Percentiles rank a stretch among this genome's conserved stretches.
These are phyloP conservation scores for Dryas iulia DNA, from an alignment of 1,140 invertebrate genomes.

Conservation along the genomic window DNA sequence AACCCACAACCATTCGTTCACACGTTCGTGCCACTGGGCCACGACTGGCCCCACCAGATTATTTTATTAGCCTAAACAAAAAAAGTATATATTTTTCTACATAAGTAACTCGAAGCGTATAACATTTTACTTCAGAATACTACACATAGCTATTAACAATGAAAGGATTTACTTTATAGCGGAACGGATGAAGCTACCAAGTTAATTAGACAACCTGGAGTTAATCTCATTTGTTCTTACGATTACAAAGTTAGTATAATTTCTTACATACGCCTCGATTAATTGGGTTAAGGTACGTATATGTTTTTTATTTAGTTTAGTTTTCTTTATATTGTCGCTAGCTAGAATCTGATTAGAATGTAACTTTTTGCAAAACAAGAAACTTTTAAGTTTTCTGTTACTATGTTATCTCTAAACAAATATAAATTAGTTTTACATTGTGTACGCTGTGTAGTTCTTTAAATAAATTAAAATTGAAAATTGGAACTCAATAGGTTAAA, in stretches of 20 bases:
- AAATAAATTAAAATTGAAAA: background rate
- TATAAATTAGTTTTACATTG: no score
- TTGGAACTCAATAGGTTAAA: no score
- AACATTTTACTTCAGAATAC: background rate
- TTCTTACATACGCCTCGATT: background rate
- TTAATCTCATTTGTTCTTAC: background rate
- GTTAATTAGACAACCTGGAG: slow-evolving; percentile 1
- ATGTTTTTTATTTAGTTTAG: background rate
- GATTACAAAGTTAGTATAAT: background rate
- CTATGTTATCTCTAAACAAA: no score
- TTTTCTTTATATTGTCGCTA: background rate
- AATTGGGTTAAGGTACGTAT: background rate
- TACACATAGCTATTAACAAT: background rate
- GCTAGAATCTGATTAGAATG: background rate
- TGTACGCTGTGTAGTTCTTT: no score
- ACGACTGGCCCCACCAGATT: no score
- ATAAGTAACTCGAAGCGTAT: background rate
- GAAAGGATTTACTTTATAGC: slow-evolving; percentile 2
- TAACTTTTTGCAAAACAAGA: no score
- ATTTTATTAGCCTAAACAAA: no score
- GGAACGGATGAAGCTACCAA: background rate
- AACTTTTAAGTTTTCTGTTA: no score
- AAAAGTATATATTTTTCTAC: background rate
- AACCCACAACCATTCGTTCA: no score
- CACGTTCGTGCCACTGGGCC: no score